Percentiles rank a stretch among this genome's conserved stretches.
Conservation (phyloP, 2,113 vertebrate genomes). For the Phrynocephalus versicolor region DNA sequence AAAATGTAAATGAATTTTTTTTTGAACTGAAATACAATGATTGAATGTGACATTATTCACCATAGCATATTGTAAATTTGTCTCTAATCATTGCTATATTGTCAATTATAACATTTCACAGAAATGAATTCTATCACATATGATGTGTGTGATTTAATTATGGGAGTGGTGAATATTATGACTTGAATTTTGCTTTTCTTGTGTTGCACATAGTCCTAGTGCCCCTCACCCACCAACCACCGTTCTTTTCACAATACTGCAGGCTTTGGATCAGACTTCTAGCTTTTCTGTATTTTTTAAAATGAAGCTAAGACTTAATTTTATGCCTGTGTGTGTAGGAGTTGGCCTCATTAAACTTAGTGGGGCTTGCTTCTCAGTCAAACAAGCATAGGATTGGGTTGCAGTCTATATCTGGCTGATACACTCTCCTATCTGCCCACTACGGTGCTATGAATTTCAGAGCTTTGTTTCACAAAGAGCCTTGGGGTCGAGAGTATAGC, state of each 20-base stretch:
- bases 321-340: background rate
- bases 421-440: slow-evolving; percentile 32
- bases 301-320: slow-evolving; percentile 54
- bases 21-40: slow-evolving; percentile 77
- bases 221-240: slow-evolving; percentile 55
- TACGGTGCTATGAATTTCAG: background rate
- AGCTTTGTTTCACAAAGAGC: slow-evolving; percentile 38
- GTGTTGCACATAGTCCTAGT: slow-evolving; percentile 86
- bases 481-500: background rate
- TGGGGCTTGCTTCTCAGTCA: slow-evolving; percentile 10
- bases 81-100: slow-evolving; percentile 85
- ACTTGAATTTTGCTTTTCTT: slow-evolving; percentile 87
- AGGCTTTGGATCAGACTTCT: slow-evolving; percentile 73
- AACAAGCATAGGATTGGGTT: background rate
- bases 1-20: slow-evolving; percentile 77
- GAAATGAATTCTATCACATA: slow-evolving; percentile 77
- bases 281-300: slow-evolving; percentile 67
- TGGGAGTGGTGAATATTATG: slow-evolving; percentile 79
- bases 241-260: slow-evolving; percentile 85
- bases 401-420: slow-evolving; percentile 42
- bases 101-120: slow-evolving; percentile 83
- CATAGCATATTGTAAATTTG: slow-evolving; percentile 82
- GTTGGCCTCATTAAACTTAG: background rate
- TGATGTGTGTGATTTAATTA: slow-evolving; percentile 80
- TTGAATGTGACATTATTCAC: slow-evolving; percentile 84